Conservation (phyloP, 1,140 invertebrate genomes). For the Trichonephila clavata region DNA sequence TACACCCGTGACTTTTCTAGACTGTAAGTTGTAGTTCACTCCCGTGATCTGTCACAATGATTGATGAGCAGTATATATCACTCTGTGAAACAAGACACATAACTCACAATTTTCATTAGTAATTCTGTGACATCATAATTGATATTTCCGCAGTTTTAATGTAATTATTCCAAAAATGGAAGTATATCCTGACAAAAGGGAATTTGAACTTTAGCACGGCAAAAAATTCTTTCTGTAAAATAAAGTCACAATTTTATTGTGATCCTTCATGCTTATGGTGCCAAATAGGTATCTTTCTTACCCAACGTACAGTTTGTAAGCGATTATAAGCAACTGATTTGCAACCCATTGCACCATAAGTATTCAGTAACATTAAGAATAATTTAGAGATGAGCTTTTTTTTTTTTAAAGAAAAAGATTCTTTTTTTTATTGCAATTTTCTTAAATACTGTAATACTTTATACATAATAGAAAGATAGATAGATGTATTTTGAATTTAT, state of each 20-base stretch:
- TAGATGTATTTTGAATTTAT: too few species aligned
- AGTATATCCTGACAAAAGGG: background rate
- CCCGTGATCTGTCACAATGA: background rate
- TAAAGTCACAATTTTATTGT: background rate
- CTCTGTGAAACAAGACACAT: background rate
- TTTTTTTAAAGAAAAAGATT: too few species aligned
- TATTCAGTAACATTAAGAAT: background rate
- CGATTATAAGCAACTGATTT: background rate
- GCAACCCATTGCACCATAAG: background rate
- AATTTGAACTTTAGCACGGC: background rate
- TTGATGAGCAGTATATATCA: background rate
- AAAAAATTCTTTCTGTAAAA: background rate
- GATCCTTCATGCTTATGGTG: background rate
- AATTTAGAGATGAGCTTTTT: too few species aligned
- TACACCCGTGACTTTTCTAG: conserved; percentile 8
- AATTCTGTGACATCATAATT: background rate
- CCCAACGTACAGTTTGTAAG: background rate
- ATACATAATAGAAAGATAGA: too few species aligned
- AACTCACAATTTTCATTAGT: background rate
- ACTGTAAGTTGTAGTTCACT: background rate
- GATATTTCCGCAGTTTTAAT: conserved; percentile 1
- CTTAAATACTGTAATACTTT: too few species aligned
- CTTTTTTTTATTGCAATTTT: too few species aligned
- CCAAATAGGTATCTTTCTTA: background rate
- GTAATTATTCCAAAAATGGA: conserved; percentile 22